A percentile compares a stretch with the other conserved stretches of the same genome.
Conservation (phyloP, 2,888 invertebrate genomes). For the Gnatocerus cornutus region DNA sequence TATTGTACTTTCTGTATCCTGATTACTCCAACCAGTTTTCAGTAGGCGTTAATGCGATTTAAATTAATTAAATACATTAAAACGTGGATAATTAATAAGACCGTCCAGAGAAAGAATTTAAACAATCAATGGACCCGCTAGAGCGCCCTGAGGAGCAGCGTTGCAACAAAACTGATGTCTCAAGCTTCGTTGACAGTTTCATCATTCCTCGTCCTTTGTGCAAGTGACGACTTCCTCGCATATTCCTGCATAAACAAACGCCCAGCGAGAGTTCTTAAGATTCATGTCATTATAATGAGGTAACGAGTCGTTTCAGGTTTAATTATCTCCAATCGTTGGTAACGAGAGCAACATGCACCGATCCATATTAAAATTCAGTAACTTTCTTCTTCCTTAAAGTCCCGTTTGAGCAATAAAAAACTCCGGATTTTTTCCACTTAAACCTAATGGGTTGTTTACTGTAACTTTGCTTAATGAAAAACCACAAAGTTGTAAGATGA, state of each 20-base stretch:
- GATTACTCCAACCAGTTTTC: conserved; percentile 18
- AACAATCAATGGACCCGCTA: too few relatives aligned
- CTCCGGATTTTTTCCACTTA: neutral
- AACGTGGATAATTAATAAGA: conserved; percentile 11
- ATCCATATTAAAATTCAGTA: neutral
- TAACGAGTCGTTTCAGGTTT: too few relatives aligned
- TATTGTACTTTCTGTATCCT: conserved; percentile 16
- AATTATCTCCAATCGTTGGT: too few relatives aligned
- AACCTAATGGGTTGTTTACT: neutral
- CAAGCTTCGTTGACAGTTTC: neutral
- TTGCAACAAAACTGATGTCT: too few relatives aligned
- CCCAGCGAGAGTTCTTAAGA: neutral
- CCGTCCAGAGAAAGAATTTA: too few relatives aligned
- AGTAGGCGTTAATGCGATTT: conserved; percentile 19
- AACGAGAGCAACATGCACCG: neutral
- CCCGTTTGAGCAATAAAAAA: neutral
- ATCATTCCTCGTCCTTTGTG: neutral
- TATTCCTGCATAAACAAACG: neutral
- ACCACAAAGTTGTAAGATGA: conserved; percentile 51
- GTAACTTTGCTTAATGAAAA: conserved; percentile 33
- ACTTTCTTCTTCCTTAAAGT: neutral
- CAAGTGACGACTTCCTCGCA: neutral
- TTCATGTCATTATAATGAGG: too few relatives aligned
- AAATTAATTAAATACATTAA: conserved; percentile 2
- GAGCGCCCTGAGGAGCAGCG: too few relatives aligned